These are phyloP conservation scores for Sciurus niger DNA, from an alignment of 2,113 vertebrate genomes.

Conservation along the genomic window DNA sequence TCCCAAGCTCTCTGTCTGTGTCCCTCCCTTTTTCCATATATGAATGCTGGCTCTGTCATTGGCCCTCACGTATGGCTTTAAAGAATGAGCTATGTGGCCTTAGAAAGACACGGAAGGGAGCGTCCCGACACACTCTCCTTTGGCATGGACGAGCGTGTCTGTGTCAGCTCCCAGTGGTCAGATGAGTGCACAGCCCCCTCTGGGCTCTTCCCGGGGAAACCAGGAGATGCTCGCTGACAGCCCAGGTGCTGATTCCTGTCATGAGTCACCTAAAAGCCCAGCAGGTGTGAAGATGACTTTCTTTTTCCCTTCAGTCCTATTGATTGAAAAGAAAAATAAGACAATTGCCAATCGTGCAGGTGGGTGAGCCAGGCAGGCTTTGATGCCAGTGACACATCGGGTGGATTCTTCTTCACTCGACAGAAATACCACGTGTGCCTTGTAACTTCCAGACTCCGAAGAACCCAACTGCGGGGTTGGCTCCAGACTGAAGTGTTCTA, in stretches of 20 bases:
- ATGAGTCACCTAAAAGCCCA: constrained; percentile 85
- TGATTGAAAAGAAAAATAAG: constrained; percentile 80
- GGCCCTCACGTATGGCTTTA: neutral
- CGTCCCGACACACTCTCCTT: neutral
- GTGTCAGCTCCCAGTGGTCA: neutral
- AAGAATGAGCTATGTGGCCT: neutral
- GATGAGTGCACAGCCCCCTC: neutral
- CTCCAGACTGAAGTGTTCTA: constrained; percentile 13
- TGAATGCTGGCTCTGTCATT: neutral
- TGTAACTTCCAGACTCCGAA: constrained; percentile 48
- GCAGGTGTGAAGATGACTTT: constrained; percentile 84
- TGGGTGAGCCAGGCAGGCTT: constrained; percentile 54
- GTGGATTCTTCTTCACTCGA: constrained; percentile 67
- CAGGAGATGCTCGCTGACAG: constrained; percentile 51
- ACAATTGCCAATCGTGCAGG: constrained; percentile 78
- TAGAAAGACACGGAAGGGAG: constrained; percentile 44
- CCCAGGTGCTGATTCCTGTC: constrained; percentile 80
- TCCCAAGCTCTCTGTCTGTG: neutral
- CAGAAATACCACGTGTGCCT: neutral
- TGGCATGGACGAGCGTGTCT: neutral
- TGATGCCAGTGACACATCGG: constrained; percentile 51
- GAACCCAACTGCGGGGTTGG: neutral
- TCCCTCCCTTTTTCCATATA: neutral
- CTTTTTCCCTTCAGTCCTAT: constrained; percentile 78
- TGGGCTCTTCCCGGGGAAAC: neutral